Evolutionary conservation across 2,888 invertebrate species (phyloP).

Genomic region (Agrochola litura): DNA sequence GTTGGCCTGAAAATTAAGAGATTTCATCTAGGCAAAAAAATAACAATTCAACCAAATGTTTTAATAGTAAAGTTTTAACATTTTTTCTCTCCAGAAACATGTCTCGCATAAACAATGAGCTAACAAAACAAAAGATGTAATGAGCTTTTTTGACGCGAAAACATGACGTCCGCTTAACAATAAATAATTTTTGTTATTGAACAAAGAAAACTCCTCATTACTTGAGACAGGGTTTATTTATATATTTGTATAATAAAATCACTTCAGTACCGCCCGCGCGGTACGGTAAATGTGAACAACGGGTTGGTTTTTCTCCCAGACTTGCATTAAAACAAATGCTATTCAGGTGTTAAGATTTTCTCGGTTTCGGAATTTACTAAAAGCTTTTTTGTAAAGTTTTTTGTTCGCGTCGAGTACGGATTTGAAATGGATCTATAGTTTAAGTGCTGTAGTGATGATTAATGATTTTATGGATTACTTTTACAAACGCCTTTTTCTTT

Average conservation of each 20-base stretch:
- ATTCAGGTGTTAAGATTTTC: conserved; percentile 54
- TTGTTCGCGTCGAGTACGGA: not conserved
- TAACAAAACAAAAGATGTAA: conserved; percentile 46
- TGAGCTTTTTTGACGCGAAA: conserved; percentile 50
- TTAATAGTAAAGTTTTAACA: conserved; percentile 29
- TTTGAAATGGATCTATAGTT: not conserved
- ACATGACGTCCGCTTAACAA: conserved; percentile 55
- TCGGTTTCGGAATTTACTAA: conserved; percentile 40
- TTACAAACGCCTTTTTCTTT: not conserved
- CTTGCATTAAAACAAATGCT: conserved; percentile 68
- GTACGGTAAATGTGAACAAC: conserved; percentile 38
- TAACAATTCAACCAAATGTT: conserved; percentile 28
- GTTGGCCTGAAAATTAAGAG: conserved; percentile 23
- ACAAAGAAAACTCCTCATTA: conserved; percentile 71
- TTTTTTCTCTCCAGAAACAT: conserved; percentile 32
- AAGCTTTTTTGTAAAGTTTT: conserved; percentile 18
- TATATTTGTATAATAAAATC: conserved; percentile 60
- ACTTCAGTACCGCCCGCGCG: conserved; percentile 12
- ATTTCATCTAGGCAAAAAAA: conserved; percentile 11
- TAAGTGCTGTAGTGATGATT: not conserved
- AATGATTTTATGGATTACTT: not conserved
- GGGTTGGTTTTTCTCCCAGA: conserved; percentile 61
- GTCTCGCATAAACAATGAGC: conserved; percentile 52
- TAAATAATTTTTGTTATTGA: conserved; percentile 53
- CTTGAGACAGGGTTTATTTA: conserved; percentile 62